Evolutionary conservation across 2,797 vertebrate genomes (phyloP), one percentile per base, ranked within the genome.

Genomic region (Diplodus puntazzo): DNA sequence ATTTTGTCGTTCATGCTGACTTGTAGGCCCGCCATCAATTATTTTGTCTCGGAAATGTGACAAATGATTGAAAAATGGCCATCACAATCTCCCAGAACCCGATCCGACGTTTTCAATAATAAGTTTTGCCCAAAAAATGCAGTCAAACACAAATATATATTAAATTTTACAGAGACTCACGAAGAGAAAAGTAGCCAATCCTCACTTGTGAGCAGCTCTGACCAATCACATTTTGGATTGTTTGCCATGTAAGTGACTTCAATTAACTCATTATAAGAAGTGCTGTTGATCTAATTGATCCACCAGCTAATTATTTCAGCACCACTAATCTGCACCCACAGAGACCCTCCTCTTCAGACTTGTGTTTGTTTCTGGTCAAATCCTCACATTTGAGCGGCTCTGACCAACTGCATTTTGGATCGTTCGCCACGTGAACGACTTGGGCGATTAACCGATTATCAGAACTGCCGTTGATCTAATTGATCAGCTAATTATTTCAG

Each of bases 401-500:
- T 16, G 4, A 52, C 42, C 5, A 73, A 25, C 57, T 20, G 8
- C 2, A 34, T 52, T 25, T 30, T 43, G 12, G 16, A 12, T 9
- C 53, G 57, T 58, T 42, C 43, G 27, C 34, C 48, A 21, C 11
- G 63, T 20, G 20, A 30, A 34, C 59, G 23, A 45, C 27, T 11
- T 3, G 21, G 34, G 52, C 3, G 1, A 21, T 64, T 45, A 62
- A 17, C 45, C 30, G 3, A 25, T 54, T 20, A 50, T 46, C 63
- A 27, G 14, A 8, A 49, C 14, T 62, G 42, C 34, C 49, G 27
- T 39, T 52, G 23, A 55, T 23, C 39, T 20, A 23, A 34, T 12
- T 72, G n/a, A 16, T 73, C 48, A 52, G 68, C 20, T 69, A 55
- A 73, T 80, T 5, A 54, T 68, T 72, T 73, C 57, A 53, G 50